These are phyloP conservation scores for Metopia argyrocephala DNA, from an alignment of 2,888 invertebrate genomes.

Conservation along the genomic window DNA sequence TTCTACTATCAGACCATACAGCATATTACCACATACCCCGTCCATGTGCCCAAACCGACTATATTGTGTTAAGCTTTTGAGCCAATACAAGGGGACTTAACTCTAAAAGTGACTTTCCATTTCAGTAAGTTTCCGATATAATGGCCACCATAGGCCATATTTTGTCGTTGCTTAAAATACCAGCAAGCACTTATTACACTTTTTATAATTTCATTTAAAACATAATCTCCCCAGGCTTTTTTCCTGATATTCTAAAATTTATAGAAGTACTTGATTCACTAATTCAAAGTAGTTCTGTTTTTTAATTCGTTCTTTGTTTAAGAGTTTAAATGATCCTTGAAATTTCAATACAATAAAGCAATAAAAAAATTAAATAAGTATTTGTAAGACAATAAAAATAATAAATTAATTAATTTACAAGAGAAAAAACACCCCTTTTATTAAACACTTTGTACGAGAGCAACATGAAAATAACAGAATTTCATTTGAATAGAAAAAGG, in stretches of 20 bases:
- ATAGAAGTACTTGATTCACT: not conserved
- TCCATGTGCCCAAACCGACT: too few relatives aligned
- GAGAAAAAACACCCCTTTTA: not conserved
- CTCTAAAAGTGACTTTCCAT: too few relatives aligned
- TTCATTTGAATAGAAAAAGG: not conserved
- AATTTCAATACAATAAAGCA: conserved; percentile 13
- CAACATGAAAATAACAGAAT: conserved; percentile 3
- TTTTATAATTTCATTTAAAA: too few relatives aligned
- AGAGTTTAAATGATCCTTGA: not conserved
- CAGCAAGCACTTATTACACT: too few relatives aligned
- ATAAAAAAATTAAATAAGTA: conserved; percentile 25
- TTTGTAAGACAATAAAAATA: conserved; percentile 11
- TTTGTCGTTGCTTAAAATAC: too few relatives aligned
- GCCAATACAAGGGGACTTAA: too few relatives aligned
- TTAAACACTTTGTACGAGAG: conserved; percentile 2
- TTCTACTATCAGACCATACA: too few relatives aligned
- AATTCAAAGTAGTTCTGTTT: not conserved
- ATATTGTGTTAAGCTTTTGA: too few relatives aligned
- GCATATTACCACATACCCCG: too few relatives aligned
- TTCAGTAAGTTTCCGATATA: too few relatives aligned
- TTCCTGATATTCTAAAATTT: not conserved
- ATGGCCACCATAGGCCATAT: too few relatives aligned
- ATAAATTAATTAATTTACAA: conserved; percentile 2
- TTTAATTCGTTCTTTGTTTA: not conserved
- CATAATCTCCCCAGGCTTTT: too few relatives aligned